Base-by-base conservation (phyloP, 2,888 invertebrate genomes). In the Drosophila stalkeri region DNA sequence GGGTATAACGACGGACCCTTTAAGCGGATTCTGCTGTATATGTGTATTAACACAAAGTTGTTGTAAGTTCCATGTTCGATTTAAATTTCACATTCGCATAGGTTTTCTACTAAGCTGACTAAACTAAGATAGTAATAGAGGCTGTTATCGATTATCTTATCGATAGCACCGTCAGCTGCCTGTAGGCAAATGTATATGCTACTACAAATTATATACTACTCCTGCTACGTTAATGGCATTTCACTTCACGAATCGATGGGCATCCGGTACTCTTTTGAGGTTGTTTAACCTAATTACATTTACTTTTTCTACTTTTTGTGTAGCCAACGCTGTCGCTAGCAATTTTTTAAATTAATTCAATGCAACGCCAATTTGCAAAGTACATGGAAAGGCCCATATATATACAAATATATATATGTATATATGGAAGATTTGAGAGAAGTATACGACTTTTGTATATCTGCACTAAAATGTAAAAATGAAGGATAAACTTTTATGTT, bases 301-400 rank as follows among this genome's bases (percentile, higher is more conserved):
- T 70, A 57, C 39, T 56, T 61, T 57, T 49, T 67, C 62, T 61
- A 27, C 1, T 70, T 69, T 72, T 83, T 77, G 70, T 39, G 61
- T 44, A 49, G 66, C 43, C 23, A 49, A 31, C 11, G n/a, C 11
- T 6, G n/a, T 31, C 11, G 31, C 16, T 31, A 41, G 31, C 35
- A 47, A 41, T 27, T 64, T 44, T 62, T 41, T 9, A 49, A 66
- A 72, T 63, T 64, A 68, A 64, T 68, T 39, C 39, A 23, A 4
- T 41, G 23, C 54, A 52, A 11, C 68, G 18, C 2, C 14, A 46
- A 46, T 46, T 46, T 23, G 23, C 20, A 23, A 23, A 23, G 7
- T 1, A 23, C 14, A 46, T 14, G 44, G 4, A 5, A 46, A 46
- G 27, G 0, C 27, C 27, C 27, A 6, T 27, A 27, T 27, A 27